Percentiles rank a stretch among this genome's conserved stretches.
phyloP scores from a whole-genome alignment of 2,113 vertebrate genomes.

The Gymnocephalus cernua region DNA sequence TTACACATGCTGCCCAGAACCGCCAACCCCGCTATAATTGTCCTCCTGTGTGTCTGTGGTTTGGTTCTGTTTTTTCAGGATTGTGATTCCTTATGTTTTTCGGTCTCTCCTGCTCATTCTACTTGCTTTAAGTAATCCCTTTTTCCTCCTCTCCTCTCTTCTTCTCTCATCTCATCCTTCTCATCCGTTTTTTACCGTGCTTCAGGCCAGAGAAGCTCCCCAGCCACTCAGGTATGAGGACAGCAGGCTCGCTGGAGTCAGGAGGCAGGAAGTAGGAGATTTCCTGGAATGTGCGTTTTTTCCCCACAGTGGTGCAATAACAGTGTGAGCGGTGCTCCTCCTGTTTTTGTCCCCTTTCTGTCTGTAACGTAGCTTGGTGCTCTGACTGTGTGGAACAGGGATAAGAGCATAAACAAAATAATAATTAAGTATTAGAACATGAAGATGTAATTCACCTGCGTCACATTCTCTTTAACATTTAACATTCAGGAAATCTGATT shows the following conservation, averaged over 20 bases:
- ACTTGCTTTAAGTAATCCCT: background rate
- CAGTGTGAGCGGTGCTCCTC: conserved; percentile 71
- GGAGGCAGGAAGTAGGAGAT: conserved; percentile 87
- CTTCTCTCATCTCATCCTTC: background rate
- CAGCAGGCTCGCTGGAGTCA: conserved; percentile 72
- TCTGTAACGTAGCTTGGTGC: conserved; percentile 46
- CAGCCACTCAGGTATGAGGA: conserved; percentile 79
- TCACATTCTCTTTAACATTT: background rate
- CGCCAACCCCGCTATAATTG: background rate
- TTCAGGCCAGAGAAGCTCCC: conserved; percentile 43
- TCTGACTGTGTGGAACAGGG: conserved; percentile 32
- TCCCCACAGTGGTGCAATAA: conserved; percentile 83
- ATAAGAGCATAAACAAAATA: too few relatives aligned
- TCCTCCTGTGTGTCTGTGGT: conserved; percentile 4
- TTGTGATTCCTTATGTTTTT: background rate
- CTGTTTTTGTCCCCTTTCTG: conserved; percentile 73
- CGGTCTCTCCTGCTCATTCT: background rate
- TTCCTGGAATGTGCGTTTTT: conserved; percentile 88
- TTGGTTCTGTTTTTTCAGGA: background rate
- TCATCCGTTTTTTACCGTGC: conserved; percentile 25
- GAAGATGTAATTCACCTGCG: too few relatives aligned
- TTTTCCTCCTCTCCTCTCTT: background rate
- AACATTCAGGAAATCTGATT: background rate
- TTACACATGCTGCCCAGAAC: conserved; percentile 18
- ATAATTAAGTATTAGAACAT: conserved; percentile 10